Base-by-base conservation (phyloP, 2,113 vertebrate species). In the Redunca redunca region DNA sequence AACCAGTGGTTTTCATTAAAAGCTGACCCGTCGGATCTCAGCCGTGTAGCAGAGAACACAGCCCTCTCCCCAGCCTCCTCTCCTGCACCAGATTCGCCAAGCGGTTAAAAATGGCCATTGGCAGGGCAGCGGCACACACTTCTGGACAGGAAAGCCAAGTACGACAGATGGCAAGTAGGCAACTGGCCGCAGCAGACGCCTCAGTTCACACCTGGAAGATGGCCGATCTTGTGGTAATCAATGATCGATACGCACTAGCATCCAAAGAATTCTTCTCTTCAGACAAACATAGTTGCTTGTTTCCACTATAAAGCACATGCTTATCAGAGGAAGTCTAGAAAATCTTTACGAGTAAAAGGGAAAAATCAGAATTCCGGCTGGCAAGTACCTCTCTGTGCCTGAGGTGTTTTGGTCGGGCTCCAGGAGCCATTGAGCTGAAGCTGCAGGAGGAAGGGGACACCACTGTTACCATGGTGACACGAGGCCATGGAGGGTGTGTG, bases 211-310 rank as follows among this genome's bases (percentile, higher is more conserved):
- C 33, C 1, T 1, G 60, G 85, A 17, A 46, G 53, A 46, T 0
- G 3, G 60, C 13, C 9, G 0, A 40, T 3, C 15, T 12, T 2
- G 9, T 1, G 14, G 60, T 21, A 28, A 46, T 4, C 33, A 3
- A 8, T 13, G 36, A n/a, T 50, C 43, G 25, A 1, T 4, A 25
- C 2, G 1, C 2, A n/a, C 48, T 30, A 30, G 48, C 0, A 3
- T 28, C 89, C 62, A 26, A 43, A 67, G 50, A 71, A 53, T 11
- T 3, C 64, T 58, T 43, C 55, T 90, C 88, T 52, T 67, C 81
- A 81, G 62, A 60, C 57, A 17, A 21, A 74, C 30, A 0, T 0
- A 12, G 23, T 7, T 52, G 46, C 85, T 85, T n/a, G 50, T 71
- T 40, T 77, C 64, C 60, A 58, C 30, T 33, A 43, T 50, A 43